Evolutionary conservation across 2,113 vertebrate genomes (phyloP).

Genomic region (Columba janthina): DNA sequence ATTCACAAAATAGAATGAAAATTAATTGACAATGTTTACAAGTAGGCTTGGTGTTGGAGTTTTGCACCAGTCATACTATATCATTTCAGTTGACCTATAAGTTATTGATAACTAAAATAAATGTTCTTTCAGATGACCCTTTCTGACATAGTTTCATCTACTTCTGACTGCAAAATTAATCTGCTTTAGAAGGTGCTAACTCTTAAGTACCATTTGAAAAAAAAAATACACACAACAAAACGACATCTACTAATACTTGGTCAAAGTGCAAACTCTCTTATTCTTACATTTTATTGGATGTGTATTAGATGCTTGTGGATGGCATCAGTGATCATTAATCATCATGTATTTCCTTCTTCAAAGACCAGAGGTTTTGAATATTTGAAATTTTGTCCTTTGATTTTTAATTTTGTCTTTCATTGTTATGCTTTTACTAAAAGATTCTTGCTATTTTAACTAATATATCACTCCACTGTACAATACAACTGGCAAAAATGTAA

Average conservation of each 20-base stretch:
- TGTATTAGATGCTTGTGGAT: background rate
- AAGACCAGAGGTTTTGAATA: background rate
- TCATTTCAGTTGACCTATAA: background rate
- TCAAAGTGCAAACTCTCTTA: background rate
- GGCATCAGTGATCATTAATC: background rate
- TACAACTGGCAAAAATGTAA: background rate
- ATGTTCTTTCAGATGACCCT: background rate
- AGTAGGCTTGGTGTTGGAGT: background rate
- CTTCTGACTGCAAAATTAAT: background rate
- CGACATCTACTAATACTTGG: background rate
- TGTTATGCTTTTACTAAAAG: background rate
- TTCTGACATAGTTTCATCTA: background rate
- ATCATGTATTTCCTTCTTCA: background rate
- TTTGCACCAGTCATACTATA: background rate
- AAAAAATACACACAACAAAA: background rate
- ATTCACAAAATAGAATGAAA: background rate
- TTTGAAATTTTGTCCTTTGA: background rate
- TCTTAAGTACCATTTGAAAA: accelerated
- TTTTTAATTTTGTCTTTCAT: background rate
- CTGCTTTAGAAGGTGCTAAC: background rate
- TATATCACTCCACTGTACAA: background rate
- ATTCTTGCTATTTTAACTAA: background rate
- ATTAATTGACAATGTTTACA: background rate
- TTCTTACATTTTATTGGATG: background rate
- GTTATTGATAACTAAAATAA: background rate